A percentile compares a stretch with the other conserved stretches of the same genome.
phyloP scores from a whole-genome alignment of 2,888 invertebrate species.

The Melinaea menophilus region DNA sequence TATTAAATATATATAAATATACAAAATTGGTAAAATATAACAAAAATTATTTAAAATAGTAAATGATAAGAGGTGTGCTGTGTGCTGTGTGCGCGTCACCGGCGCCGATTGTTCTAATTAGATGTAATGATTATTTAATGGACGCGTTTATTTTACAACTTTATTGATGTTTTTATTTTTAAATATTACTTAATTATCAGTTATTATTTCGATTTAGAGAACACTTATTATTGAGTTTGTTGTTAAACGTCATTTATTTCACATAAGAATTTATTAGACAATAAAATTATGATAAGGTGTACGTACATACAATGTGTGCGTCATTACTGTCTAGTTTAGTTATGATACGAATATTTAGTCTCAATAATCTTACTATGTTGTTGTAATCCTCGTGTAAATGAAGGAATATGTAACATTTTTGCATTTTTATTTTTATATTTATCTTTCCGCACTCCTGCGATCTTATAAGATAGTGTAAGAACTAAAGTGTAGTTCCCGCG shows the following conservation, averaged over 20 bases:
- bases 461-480: constrained; percentile 22
- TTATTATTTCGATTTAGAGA: background rate
- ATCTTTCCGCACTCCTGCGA: constrained; percentile 7
- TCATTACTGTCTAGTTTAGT: too few relatives aligned
- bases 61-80: background rate
- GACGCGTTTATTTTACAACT: constrained; percentile 24
- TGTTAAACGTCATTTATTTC: too few relatives aligned
- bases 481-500: constrained; percentile 17
- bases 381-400: background rate
- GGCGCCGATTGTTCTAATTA: constrained; percentile 30
- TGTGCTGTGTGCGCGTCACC: background rate
- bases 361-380: too few relatives aligned
- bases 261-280: too few relatives aligned
- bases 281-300: too few relatives aligned
- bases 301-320: too few relatives aligned
- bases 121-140: constrained; percentile 32
- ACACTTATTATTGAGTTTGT: background rate
- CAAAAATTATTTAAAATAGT: background rate
- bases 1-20: too few relatives aligned
- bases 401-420: constrained; percentile 3
- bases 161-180: constrained; percentile 24
- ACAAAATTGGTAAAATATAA: background rate
- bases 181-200: constrained; percentile 10
- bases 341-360: too few relatives aligned
- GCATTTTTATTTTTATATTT: background rate